Evolutionary conservation across 2,797 vertebrate species (phyloP).

Genomic region (Synaphobranchus kaupii): DNA sequence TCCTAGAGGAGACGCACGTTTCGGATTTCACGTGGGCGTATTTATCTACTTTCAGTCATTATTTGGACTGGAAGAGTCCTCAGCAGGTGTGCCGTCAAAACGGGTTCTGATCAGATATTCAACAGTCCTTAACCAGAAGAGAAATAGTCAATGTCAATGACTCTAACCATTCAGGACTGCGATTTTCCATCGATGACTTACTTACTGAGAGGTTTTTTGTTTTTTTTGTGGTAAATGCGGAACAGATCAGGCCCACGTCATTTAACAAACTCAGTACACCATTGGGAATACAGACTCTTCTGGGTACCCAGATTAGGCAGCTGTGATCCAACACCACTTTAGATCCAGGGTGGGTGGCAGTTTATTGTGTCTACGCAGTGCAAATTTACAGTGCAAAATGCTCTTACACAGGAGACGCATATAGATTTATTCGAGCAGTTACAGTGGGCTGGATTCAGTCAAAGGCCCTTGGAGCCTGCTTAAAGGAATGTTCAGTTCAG

Average conservation of each 20-base stretch:
- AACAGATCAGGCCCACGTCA: background rate
- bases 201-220: background rate
- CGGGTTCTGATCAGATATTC: background rate
- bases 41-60: background rate
- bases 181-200: background rate
- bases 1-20: background rate
- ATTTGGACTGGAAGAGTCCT: background rate
- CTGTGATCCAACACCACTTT: background rate
- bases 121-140: background rate
- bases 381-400: background rate
- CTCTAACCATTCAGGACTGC: background rate
- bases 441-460: background rate
- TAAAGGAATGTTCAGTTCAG: background rate
- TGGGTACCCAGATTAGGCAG: background rate
- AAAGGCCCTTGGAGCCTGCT: background rate
- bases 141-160: background rate
- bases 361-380: slow-evolving; percentile 42
- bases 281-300: background rate
- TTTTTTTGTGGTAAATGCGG: background rate
- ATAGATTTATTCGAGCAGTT: background rate
- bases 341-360: slow-evolving; percentile 23
- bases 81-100: background rate
- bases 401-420: background rate
- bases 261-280: background rate
- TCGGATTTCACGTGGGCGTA: background rate